Conservation (phyloP, 2,888 invertebrate species). For the Tethea ocularis region DNA sequence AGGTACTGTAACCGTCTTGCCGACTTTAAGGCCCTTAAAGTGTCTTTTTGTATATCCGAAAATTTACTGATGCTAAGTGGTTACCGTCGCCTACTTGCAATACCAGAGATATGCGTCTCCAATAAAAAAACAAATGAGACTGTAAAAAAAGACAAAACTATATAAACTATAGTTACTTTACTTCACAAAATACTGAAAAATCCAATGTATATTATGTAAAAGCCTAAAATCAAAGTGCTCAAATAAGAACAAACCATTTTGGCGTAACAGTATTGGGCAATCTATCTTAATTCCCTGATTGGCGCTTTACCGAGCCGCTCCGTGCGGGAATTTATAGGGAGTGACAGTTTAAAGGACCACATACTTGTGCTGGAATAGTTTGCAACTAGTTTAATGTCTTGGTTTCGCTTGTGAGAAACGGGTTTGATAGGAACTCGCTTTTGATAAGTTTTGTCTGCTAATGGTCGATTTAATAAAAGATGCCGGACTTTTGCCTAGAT, state of each 20-base stretch:
- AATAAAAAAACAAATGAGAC: no score
- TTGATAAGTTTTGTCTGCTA: neutral
- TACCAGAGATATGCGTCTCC: no score
- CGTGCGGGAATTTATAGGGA: constrained; percentile 34
- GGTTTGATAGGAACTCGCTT: neutral
- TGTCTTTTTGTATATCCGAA: no score
- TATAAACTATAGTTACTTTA: no score
- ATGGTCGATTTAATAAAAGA: neutral
- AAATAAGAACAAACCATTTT: constrained; percentile 23
- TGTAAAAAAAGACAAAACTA: no score
- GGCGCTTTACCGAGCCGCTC: constrained; percentile 36
- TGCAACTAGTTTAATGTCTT: constrained; percentile 9
- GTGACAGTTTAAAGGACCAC: constrained; percentile 41
- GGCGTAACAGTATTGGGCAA: constrained; percentile 38
- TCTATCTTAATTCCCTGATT: constrained; percentile 53
- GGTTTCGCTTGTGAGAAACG: constrained; percentile 1
- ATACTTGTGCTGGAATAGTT: constrained; percentile 24
- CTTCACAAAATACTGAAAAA: no score
- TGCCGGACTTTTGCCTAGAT: neutral
- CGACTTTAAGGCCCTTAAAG: no score
- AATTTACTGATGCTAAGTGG: no score
- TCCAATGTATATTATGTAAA: neutral
- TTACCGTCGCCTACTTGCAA: no score
- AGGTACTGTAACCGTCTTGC: no score
- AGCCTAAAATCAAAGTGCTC: constrained; percentile 2